Conservation (phyloP, 2,797 vertebrate species). For the Megaceryle alcyon region DNA sequence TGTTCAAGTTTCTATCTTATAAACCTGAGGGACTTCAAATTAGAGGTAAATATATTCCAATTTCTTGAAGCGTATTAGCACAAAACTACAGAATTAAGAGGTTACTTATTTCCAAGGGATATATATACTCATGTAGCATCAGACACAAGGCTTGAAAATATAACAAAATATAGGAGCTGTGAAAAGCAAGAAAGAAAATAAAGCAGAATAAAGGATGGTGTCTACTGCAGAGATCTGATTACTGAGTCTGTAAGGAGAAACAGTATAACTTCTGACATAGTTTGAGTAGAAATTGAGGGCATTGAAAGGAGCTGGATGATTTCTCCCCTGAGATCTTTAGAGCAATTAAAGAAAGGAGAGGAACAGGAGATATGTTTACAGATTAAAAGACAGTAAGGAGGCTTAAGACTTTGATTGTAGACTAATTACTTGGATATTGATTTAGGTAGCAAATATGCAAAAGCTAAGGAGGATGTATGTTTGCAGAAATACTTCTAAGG, state of each 20-base stretch:
- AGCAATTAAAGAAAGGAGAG: constrained; percentile 60
- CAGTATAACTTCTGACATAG: background rate
- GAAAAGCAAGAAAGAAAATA: constrained; percentile 18
- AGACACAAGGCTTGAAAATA: constrained; percentile 19
- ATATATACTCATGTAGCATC: background rate
- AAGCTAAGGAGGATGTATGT: background rate
- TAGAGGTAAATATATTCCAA: constrained; percentile 3
- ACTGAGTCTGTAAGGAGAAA: background rate
- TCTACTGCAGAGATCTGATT: background rate
- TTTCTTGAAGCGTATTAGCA: background rate
- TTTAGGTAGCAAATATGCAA: constrained; percentile 51
- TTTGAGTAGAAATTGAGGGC: background rate
- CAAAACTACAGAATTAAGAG: background rate
- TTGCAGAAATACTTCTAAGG: constrained; percentile 24
- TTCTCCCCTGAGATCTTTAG: background rate
- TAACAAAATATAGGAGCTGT: background rate
- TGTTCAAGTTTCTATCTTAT: background rate
- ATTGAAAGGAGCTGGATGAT: background rate
- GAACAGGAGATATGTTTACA: constrained; percentile 42
- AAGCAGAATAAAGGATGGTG: background rate
- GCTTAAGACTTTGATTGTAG: constrained; percentile 42
- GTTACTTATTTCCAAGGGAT: background rate
- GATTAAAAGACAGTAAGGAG: constrained; percentile 25
- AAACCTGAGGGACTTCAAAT: background rate
- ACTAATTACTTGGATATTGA: constrained; percentile 71